Evolutionary conservation across 2,797 vertebrate genomes (phyloP), one percentile per base, ranked within the genome.

Genomic region (Chaunax sp.): DNA sequence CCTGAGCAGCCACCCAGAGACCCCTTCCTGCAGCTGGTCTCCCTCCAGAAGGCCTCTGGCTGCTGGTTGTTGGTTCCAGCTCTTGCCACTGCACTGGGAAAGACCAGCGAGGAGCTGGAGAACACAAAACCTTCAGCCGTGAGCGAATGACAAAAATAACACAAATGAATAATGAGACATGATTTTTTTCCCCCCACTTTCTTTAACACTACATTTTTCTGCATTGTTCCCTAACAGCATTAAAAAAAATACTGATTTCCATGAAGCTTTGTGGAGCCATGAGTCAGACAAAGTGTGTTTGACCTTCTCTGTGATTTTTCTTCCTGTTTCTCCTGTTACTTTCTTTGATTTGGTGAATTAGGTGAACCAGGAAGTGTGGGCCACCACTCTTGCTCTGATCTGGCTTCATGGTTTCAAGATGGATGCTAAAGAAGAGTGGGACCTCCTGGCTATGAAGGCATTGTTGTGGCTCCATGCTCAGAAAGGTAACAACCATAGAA

Each of bases 361-460:
- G 90, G 83, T 81, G 47, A 82, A 73, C 3, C n/a, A 63, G 26
- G 69, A 85, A 1, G 81, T 93, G 57, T 95, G 95, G 95, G 94
- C 92, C 58, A 95, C 94, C 1, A 33, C 94, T n/a, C 80, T 96
- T 77, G 93, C 93, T 11, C 82, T 96, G 74, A 71, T 95, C 46
- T 96, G 95, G 95, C 91, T 96, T 18, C 84, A 95, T 50, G 74
- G 67, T 5, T 86, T 71, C 14, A 84, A 85, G 38, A 67, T 55
- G 13, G 87, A 93, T 3, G 53, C 68, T 47, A 83, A 83, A 52
- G 85, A 84, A 1, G 95, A 96, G 75, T 96, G 95, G 94, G 89
- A 95, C 40, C 88, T 95, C 53, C 81, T 96, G 81, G 92, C 93
- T 60, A 68, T 82, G 44, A 95, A 96, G 72, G 92, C 94, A 1